A percentile compares a stretch with the other conserved stretches of the same genome.
Conservation (phyloP, 2,888 invertebrate species). For the Calameuta pallipes region DNA sequence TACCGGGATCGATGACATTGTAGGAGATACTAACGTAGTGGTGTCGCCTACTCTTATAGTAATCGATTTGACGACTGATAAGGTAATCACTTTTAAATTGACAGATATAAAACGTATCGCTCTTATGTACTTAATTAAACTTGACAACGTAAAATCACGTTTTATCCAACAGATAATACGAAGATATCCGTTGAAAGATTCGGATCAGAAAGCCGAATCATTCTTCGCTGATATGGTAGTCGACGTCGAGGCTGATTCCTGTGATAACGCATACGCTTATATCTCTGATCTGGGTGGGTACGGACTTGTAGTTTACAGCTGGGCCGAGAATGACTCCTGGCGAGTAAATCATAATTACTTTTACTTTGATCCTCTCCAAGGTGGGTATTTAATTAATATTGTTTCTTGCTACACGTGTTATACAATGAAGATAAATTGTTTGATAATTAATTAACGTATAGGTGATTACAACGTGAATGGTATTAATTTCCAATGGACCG, state of each 20-base stretch:
- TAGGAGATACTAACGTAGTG: conserved; percentile 68
- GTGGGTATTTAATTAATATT: conserved; percentile 32
- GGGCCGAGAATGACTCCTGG: conserved; percentile 81
- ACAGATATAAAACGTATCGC: background rate
- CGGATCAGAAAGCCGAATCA: conserved; percentile 77
- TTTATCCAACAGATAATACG: conserved; percentile 66
- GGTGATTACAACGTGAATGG: conserved; percentile 83
- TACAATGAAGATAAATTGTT: background rate
- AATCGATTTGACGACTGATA: conserved; percentile 81
- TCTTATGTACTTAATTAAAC: background rate
- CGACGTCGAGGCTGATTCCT: conserved; percentile 76
- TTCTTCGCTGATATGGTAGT: conserved; percentile 85
- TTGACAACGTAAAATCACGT: background rate
- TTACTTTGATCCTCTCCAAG: conserved; percentile 80
- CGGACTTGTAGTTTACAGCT: conserved; percentile 82
- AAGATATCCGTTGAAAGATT: conserved; percentile 76
- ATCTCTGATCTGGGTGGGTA: conserved; percentile 82
- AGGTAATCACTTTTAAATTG: conserved; percentile 59
- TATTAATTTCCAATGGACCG: conserved; percentile 87
- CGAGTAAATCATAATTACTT: conserved; percentile 84
- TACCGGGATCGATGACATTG: conserved; percentile 81
- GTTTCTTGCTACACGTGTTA: background rate
- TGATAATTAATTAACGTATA: conserved; percentile 39
- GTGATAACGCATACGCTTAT: conserved; percentile 82
- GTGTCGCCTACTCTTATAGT: conserved; percentile 74